Percentiles rank a stretch among this genome's conserved stretches.
Conservation (phyloP, 2,797 vertebrate species). For the Myotis pilosus region DNA sequence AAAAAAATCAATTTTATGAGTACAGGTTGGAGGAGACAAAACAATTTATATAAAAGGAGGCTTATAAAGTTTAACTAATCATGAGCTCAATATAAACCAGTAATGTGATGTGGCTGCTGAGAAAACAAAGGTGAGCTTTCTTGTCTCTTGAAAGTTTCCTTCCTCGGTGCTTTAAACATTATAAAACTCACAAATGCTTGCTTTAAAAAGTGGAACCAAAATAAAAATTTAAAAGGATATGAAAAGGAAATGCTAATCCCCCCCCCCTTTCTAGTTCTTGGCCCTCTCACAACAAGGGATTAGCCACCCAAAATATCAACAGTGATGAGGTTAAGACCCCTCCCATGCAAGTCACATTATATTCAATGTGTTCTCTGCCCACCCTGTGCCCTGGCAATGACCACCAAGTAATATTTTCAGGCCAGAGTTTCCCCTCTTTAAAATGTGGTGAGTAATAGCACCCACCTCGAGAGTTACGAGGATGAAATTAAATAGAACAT, state of each 20-base stretch:
- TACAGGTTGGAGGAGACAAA: slow-evolving; percentile 40
- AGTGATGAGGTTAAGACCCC: neutral
- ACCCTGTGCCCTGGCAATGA: neutral
- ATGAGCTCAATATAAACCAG: slow-evolving; percentile 8
- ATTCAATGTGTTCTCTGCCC: neutral
- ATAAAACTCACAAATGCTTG: neutral
- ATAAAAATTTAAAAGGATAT: neutral
- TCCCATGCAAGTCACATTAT: neutral
- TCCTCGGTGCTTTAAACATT: slow-evolving; percentile 38
- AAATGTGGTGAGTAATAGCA: neutral
- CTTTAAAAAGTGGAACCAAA: slow-evolving; percentile 32
- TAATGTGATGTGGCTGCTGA: neutral
- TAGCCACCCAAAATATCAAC: neutral
- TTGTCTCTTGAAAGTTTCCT: slow-evolving; percentile 47
- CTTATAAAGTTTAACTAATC: slow-evolving; percentile 69
- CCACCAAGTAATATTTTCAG: neutral
- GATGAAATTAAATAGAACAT: neutral
- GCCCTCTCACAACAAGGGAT: neutral
- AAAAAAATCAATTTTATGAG: slow-evolving; percentile 55
- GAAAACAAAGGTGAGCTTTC: slow-evolving; percentile 47
- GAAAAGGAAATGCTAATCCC: neutral
- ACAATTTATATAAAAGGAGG: slow-evolving; percentile 49
- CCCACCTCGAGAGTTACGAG: neutral
- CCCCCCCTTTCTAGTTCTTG: neutral
- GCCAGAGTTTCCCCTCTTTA: neutral